Percentiles rank a stretch among this genome's conserved stretches.
Conservation (phyloP, 2,888 invertebrate species). For the Polydrusus cervinus region DNA sequence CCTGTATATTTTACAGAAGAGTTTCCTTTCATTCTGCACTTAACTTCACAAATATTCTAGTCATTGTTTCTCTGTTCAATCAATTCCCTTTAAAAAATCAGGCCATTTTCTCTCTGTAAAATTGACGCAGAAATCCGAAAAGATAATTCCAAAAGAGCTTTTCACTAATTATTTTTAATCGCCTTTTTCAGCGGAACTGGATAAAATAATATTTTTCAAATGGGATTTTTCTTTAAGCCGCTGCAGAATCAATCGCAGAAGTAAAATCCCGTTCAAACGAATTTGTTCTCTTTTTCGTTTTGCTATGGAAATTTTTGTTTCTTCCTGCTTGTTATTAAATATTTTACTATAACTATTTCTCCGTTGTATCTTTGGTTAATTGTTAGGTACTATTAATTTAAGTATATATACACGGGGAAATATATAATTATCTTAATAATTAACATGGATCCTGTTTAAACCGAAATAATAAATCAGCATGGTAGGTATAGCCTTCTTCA, state of each 20-base stretch:
- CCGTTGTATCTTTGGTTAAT: too few species aligned
- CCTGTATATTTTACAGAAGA: not conserved
- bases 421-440: too few species aligned
- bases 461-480: too few species aligned
- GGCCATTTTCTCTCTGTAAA: conserved; percentile 22
- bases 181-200: conserved; percentile 41
- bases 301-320: not conserved
- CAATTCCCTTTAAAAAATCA: conserved; percentile 25
- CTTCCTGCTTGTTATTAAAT: not conserved
- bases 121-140: conserved; percentile 37
- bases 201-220: conserved; percentile 49
- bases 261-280: conserved; percentile 2
- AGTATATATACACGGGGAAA: too few species aligned
- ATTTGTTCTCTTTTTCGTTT: conserved; percentile 10
- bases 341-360: not conserved
- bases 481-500: too few species aligned
- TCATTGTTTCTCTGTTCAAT: conserved; percentile 4
- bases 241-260: conserved; percentile 33
- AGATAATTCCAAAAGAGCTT: conserved; percentile 46
- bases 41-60: not conserved
- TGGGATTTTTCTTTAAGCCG: conserved; percentile 38
- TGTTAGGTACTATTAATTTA: too few species aligned
- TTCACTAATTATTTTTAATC: conserved; percentile 46
- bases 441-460: too few species aligned
- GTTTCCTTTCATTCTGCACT: not conserved